phyloP scores from a whole-genome alignment of 2,113 vertebrate species.

The Paratilapia polleni region DNA sequence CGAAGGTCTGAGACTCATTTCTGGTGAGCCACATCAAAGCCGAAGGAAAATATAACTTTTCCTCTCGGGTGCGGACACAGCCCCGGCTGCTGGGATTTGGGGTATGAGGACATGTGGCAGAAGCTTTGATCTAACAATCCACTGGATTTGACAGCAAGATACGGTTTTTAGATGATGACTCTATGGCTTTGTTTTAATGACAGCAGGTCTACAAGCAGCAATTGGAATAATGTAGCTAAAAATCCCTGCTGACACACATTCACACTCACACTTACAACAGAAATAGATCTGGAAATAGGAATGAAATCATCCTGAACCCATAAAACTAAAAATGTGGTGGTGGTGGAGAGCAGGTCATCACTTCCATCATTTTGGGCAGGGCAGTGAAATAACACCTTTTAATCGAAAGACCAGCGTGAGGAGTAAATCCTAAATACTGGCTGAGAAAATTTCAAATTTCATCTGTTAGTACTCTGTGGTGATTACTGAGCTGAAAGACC shows the following conservation, averaged over 20 bases:
- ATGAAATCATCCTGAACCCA: conserved; percentile 21
- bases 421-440: not conserved
- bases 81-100: conserved; percentile 30
- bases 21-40: conserved; percentile 75
- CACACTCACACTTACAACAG: not conserved
- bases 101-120: conserved; percentile 58
- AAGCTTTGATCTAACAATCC: conserved; percentile 63
- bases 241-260: not conserved
- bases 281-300: not conserved
- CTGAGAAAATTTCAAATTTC: not conserved
- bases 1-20: conserved; percentile 67
- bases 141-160: conserved; percentile 53
- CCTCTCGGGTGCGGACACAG: conserved; percentile 67
- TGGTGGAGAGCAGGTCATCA: not conserved
- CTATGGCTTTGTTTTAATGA: conserved; percentile 48
- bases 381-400: conserved; percentile 5
- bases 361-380: not conserved
- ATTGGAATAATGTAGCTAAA: conserved; percentile 38
- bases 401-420: not conserved
- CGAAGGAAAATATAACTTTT: conserved; percentile 64
- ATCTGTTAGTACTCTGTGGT: not conserved
- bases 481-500: not conserved
- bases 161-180: conserved; percentile 59
- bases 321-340: not conserved
- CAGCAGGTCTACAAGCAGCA: conserved; percentile 8